Base-by-base conservation (phyloP, 2,888 invertebrate genomes). In the Arge pagana region DNA sequence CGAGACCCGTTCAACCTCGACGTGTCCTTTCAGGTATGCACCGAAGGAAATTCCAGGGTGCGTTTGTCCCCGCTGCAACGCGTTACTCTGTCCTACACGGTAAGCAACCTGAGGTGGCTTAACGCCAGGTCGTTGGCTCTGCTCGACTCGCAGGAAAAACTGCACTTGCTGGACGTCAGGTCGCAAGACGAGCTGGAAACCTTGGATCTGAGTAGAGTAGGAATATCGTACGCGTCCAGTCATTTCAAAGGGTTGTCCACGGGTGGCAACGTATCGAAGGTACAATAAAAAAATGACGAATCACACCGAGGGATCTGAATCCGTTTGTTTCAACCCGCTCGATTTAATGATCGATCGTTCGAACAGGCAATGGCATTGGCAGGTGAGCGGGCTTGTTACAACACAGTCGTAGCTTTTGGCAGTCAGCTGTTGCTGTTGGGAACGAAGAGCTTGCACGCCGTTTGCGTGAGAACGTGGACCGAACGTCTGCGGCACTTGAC, bases 161-260 rank as follows among this genome's bases (percentile, higher is more conserved):
- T 96, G 52, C 89, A 93, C 72, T 79, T 98, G 39, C 83, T 95
- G 68, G 97, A 97, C 70, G 95, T 96, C 1, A 85, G 93, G 56
- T 85, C 87, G 0, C 91, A 93, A 67, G 89, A 92, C 62, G 93
- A 94, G 75, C 80, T 92, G 15, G 93, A 93, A 78, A 83, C 87
- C 18, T 78, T 92, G 58, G 93, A 95, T 72, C 81, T 94, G 60
- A 87, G 88, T 24, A 84, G 84, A 67, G 88, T 91, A 11, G 87
- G 90, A 31, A 82, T 94, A 31, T 90, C 93, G 1, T 94, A 93
- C 68, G 88, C 90, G 36, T 91, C 92, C 24, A 90, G 93, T 35
- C 92, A 90, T 75, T 92, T 90, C 70, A 85, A 95, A 80, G 97
- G 91, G 0, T 80, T 96, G 31, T 95, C 96, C 55, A 97, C 97